A percentile compares a stretch with the other conserved stretches of the same genome.
These are phyloP conservation scores for Eptesicus fuscus DNA, from an alignment of 2,113 vertebrate species.

Conservation along the genomic window DNA sequence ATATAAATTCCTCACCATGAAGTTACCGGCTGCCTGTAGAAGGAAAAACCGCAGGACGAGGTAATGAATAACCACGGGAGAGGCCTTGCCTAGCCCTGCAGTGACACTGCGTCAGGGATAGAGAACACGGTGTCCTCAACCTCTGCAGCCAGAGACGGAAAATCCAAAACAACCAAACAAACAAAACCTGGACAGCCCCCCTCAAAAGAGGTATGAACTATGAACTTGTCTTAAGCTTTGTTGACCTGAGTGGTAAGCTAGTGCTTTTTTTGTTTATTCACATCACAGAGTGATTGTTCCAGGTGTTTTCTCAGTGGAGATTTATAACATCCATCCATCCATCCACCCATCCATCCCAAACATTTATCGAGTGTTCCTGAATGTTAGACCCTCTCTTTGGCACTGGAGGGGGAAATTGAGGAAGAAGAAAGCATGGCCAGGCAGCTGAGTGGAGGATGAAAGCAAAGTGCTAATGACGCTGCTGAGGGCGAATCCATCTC, in stretches of 20 bases:
- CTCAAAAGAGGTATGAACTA: neutral
- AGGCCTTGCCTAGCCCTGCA: neutral
- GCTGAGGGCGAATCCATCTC: neutral
- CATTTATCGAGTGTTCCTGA: neutral
- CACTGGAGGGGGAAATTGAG: neutral
- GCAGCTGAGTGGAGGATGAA: neutral
- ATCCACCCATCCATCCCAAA: neutral
- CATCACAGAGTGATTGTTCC: neutral
- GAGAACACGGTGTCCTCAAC: neutral
- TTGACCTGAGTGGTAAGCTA: neutral
- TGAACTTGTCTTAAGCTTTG: neutral
- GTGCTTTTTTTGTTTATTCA: neutral
- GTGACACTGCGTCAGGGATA: neutral
- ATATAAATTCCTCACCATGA: neutral
- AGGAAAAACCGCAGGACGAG: neutral
- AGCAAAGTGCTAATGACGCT: rapidly evolving
- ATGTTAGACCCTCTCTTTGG: neutral
- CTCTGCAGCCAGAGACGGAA: neutral
- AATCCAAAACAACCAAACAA: neutral
- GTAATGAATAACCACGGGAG: neutral
- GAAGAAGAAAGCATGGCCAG: neutral
- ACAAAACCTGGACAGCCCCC: neutral
- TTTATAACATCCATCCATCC: neutral
- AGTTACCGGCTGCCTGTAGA: neutral
- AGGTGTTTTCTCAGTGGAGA: neutral